Evolutionary conservation across 2,888 invertebrate genomes (phyloP), one percentile per base, ranked within the genome.

Genomic region (Pollenia angustigena): DNA sequence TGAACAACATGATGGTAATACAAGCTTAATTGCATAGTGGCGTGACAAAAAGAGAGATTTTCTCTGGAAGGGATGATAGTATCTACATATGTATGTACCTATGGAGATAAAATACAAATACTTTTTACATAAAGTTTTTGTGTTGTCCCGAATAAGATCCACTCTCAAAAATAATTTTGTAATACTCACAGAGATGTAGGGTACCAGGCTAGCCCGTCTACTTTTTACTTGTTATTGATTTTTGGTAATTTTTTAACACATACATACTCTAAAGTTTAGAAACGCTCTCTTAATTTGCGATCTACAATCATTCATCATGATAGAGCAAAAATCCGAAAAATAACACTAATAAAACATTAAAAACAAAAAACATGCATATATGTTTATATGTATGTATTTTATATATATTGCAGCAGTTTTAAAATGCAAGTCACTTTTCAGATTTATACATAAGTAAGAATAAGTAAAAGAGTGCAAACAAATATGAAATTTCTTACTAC

Each of bases 221-320:
- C 32, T 32, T 32, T 4, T 69, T 40, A 40, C 6, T 18, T 32
- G 14, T 48, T 52, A 23, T 50, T 32, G 14, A 7, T 68, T 23
- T 32, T 69, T 69, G 12, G 46, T 7, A 48, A 40, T 64, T 54
- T 32, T 54, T 11, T 16, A 18, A 6, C 40, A 4, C 52, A 42
- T 71, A 4, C 52, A 42, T 71, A 71, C 9, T 16, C 52, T 23
- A 23, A 2, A 23, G 23, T 2, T 1, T 23, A 23, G 23, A 23
- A 46, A 4, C 64, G 50, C 52, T 69, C 71, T 42, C 54, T 42
- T 42, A 12, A 56, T 12, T 3, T 8, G 4, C 40, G 18, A 71
- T 44, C 18, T 6, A 8, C 11, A 11, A 42, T 44, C 44, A 69
- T 69, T 71, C 56, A 71, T 54, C 54, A 71, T 71, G 71, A 71